These are phyloP conservation scores for Caiman crocodilus DNA, from an alignment of 2,797 vertebrate genomes.

Conservation along the genomic window DNA sequence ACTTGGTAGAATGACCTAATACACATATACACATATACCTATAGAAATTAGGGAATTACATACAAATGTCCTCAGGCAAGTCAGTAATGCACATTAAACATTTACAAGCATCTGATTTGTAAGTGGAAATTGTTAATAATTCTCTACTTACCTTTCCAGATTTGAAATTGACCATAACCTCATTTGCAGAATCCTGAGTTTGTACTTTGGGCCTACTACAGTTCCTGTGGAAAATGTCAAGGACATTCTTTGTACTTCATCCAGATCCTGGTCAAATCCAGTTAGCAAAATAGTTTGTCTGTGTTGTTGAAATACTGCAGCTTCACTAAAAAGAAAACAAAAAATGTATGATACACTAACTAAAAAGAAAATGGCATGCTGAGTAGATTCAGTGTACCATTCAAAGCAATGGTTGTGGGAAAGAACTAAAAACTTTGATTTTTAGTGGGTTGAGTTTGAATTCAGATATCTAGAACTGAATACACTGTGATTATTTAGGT, in stretches of 20 bases:
- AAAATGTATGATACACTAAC: background rate
- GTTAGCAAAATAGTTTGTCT: slow-evolving; percentile 78
- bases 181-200: slow-evolving; percentile 80
- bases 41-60: background rate
- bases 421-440: background rate
- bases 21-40: fast-evolving
- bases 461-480: background rate
- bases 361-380: background rate
- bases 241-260: slow-evolving; percentile 75
- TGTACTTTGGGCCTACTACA: slow-evolving; percentile 77
- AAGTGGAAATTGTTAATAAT: background rate
- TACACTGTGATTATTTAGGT: background rate
- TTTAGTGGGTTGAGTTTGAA: background rate
- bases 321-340: slow-evolving; percentile 61
- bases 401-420: background rate
- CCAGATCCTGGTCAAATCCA: slow-evolving; percentile 79
- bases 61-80: background rate
- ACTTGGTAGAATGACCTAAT: too few species aligned
- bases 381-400: background rate
- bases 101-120: background rate
- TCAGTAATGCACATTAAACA: background rate
- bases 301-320: slow-evolving; percentile 78
- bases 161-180: slow-evolving; percentile 76
- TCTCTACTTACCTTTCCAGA: slow-evolving; percentile 77
- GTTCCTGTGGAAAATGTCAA: slow-evolving; percentile 80